A percentile compares a stretch with the other conserved stretches of the same genome.
phyloP scores from a whole-genome alignment of 2,113 vertebrate species.

The Gopherus evgoodei region DNA sequence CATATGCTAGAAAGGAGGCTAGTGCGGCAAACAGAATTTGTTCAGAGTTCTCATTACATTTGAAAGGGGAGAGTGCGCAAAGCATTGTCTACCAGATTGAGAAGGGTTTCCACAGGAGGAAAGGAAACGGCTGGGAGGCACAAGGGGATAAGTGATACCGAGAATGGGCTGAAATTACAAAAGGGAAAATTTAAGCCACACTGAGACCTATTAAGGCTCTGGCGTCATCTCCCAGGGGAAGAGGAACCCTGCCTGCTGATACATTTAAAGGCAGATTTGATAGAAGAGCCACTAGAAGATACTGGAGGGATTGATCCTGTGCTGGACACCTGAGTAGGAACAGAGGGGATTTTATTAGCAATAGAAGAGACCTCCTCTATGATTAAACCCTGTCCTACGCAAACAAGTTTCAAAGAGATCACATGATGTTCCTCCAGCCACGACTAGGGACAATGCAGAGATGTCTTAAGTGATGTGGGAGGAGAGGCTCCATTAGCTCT shows the following conservation, averaged over 20 bases:
- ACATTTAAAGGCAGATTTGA: neutral
- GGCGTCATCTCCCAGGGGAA: neutral
- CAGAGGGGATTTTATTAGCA: neutral
- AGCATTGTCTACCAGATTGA: neutral
- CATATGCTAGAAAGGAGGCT: neutral
- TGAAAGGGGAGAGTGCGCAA: neutral
- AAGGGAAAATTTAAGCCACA: neutral
- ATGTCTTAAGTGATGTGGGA: rapidly evolving
- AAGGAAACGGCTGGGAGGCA: neutral
- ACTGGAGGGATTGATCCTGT: rapidly evolving
- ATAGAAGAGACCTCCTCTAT: neutral
- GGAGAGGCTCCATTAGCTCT: rapidly evolving
- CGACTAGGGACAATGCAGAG: neutral
- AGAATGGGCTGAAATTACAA: neutral
- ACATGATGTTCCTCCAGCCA: neutral
- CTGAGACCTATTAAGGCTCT: neutral
- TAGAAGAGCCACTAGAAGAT: neutral
- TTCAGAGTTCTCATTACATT: neutral
- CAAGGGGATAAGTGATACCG: neutral
- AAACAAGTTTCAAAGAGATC: neutral
- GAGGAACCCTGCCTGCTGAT: neutral
- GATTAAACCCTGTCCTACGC: neutral
- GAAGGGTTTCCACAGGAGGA: neutral
- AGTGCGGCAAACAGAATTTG: neutral
- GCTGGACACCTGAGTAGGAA: rapidly evolving